These are phyloP conservation scores for Pituophis catenifer DNA, from an alignment of 2,113 vertebrate genomes.

Conservation along the genomic window DNA sequence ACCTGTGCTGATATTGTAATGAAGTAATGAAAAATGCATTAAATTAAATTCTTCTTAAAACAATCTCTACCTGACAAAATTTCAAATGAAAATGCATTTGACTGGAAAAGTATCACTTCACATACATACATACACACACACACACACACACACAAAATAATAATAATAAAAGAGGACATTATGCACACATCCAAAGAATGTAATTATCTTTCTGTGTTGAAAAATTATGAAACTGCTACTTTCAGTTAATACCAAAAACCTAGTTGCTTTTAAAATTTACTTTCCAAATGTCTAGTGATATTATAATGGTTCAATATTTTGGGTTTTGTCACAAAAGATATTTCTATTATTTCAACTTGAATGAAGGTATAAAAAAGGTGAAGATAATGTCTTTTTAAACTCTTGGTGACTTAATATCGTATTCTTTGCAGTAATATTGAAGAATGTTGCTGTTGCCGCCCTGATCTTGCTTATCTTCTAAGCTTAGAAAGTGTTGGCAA, in stretches of 20 bases:
- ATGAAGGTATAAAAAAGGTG: not conserved
- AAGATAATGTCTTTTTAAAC: not conserved
- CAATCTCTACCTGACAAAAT: not conserved
- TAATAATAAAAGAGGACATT: not conserved
- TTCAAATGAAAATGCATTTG: not conserved
- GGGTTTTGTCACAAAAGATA: not conserved
- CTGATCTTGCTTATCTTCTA: not conserved
- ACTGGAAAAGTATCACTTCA: not conserved
- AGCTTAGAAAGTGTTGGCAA: not conserved
- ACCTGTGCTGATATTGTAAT: not conserved
- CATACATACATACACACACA: not conserved
- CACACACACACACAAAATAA: too few relatives aligned
- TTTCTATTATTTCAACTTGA: not conserved
- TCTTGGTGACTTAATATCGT: not conserved
- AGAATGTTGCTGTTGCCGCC: not conserved
- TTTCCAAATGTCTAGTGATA: fast-evolving
- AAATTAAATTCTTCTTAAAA: not conserved
- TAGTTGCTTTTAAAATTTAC: not conserved
- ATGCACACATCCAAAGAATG: not conserved
- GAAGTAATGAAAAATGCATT: not conserved
- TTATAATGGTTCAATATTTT: not conserved
- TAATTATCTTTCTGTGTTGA: fast-evolving
- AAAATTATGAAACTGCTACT: not conserved
- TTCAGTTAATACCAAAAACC: not conserved
- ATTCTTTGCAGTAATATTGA: not conserved